Base-by-base conservation (phyloP, 2,888 invertebrate genomes). In the Thecophora atra region DNA sequence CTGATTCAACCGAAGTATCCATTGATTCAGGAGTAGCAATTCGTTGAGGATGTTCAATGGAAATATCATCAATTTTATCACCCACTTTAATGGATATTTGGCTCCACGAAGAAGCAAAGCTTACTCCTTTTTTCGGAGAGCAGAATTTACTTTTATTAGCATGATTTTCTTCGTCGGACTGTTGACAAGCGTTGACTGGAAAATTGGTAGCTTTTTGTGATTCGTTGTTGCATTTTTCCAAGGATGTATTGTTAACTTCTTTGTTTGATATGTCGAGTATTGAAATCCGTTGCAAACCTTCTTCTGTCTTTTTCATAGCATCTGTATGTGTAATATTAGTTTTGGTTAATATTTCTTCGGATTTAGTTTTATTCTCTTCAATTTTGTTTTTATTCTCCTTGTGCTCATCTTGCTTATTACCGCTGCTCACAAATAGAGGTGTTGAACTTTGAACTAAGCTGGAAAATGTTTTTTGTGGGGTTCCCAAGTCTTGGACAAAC, bases 391-490 rank as follows among this genome's bases (percentile, higher is more conserved):
- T 37, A 19, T 30, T 52, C 19, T 37, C 54, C 2, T 37, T 52
- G 13, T 26, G 24, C 1, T 15, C 17, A 21, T 24, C n/a, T 47
- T 65, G 15, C 51, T 24, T 26, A 5, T 19, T 28, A 52, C 6
- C 19, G 24, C 2, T n/a, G 5, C 21, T 58, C 24, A 26, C 11
- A 26, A 26, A 42, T 47, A 73, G 56, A 56, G 77, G 74, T 0
- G 75, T 75, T 4, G 76, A 74, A 26, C 74, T 76, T 52, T 74
- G 72, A 8, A 71, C 56, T 8, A 21, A 68, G 52, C 74, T 72
- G 17, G 73, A 63, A 13, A 73, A 72, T 17, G 73, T 24, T 70
- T 78, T 77, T 26, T 74, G 56, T 37, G 78, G 77, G 0, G 78
- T 77, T 19, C 30, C 28, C 17, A 28, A 47, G 15, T 1, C 64